Percentiles rank a stretch among this genome's conserved stretches.
Evolutionary conservation across 2,888 invertebrate genomes (phyloP).

Genomic region (Saturnia pavonia): DNA sequence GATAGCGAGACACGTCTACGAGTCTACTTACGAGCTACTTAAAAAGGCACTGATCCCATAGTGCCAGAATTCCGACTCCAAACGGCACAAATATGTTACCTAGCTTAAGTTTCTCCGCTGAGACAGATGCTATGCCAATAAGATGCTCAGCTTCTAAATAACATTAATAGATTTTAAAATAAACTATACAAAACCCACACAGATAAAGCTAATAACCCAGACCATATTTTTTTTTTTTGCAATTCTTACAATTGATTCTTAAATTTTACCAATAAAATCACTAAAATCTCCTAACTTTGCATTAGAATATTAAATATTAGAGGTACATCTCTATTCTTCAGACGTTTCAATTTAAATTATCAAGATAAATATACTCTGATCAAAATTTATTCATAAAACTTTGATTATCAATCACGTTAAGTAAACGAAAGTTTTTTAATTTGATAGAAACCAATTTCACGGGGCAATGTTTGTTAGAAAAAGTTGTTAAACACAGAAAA

Average conservation of each 20-base stretch:
- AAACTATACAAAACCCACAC: not conserved
- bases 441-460: constrained; percentile 1
- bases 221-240: not conserved
- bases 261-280: not conserved
- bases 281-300: not conserved
- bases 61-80: too few species aligned
- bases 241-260: not conserved
- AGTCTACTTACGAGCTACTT: too few species aligned
- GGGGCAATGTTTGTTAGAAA: not conserved
- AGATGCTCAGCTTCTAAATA: too few species aligned
- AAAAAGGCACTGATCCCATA: too few species aligned
- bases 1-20: too few species aligned
- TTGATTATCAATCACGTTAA: constrained; percentile 16
- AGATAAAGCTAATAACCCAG: not conserved
- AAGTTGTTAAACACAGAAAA: not conserved
- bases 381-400: constrained; percentile 14
- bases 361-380: constrained; percentile 4
- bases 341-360: constrained; percentile 9
- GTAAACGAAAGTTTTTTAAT: constrained; percentile 8
- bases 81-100: too few species aligned
- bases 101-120: too few species aligned
- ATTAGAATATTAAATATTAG: not conserved
- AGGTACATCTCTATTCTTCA: not conserved
- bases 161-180: too few species aligned
- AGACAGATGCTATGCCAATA: too few species aligned